Conservation (phyloP, 2,888 invertebrate species). For the Pterobdella sp. region DNA sequence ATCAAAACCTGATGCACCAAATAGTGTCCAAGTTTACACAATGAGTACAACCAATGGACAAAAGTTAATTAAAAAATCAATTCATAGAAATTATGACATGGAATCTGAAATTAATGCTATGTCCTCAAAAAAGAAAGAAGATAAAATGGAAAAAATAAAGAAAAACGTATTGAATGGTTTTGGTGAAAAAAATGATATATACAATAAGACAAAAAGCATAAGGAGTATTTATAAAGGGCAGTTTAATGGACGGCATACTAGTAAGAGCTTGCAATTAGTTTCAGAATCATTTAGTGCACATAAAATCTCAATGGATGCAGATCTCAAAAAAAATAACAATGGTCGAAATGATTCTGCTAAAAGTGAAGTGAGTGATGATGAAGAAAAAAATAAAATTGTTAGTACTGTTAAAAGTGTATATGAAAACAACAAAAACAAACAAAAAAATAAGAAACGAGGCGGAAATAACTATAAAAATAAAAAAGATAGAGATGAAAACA, state of each 20-base stretch:
- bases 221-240: slow-evolving; percentile 13
- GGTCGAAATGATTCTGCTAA: not conserved
- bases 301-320: not conserved
- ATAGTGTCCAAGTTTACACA: too few species aligned
- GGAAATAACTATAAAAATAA: slow-evolving; percentile 2
- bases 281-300: not conserved
- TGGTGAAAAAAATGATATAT: too few species aligned
- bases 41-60: too few species aligned
- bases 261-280: not conserved
- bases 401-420: not conserved
- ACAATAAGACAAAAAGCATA: slow-evolving; percentile 14
- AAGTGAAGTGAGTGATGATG: not conserved
- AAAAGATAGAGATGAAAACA: not conserved
- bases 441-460: not conserved
- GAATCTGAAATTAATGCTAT: too few species aligned
- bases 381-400: not conserved
- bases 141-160: too few species aligned
- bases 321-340: not conserved
- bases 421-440: not conserved
- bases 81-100: too few species aligned
- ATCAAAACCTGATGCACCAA: too few species aligned
- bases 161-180: too few species aligned
- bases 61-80: too few species aligned
- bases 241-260: not conserved
- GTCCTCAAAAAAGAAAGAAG: too few species aligned